Evolutionary conservation across 1,140 invertebrate species (phyloP).

Genomic region (Aricia agestis): DNA sequence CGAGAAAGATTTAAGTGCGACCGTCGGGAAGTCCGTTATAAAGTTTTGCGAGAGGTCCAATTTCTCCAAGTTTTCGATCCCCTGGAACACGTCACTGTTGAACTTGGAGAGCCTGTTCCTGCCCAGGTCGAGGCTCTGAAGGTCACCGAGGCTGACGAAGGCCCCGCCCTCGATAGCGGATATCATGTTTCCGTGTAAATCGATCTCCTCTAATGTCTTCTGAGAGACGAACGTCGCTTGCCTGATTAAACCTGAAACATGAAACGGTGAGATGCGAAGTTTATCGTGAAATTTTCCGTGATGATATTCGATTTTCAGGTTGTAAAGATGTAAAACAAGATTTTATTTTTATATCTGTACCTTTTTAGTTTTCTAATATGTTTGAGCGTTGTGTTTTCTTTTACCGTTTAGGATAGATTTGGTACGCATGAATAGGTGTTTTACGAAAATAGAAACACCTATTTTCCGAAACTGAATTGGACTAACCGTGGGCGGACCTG

Average conservation of each 20-base stretch:
- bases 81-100: conserved; percentile 89
- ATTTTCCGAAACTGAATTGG: background rate
- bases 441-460: background rate
- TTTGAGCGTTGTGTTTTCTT: too few species aligned
- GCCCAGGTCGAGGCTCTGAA: conserved; percentile 83
- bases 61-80: conserved; percentile 83
- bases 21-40: conserved; percentile 86
- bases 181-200: conserved; percentile 87
- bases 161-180: conserved; percentile 83
- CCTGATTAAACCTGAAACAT: conserved; percentile 79
- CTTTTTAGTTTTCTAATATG: too few species aligned
- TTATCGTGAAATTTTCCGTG: background rate
- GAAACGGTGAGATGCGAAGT: background rate
- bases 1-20: conserved; percentile 82
- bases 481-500: background rate
- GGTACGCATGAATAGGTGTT: background rate
- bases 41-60: conserved; percentile 92
- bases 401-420: background rate
- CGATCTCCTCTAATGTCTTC: conserved; percentile 81
- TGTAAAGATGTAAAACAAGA: too few species aligned
- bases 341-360: too few species aligned
- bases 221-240: conserved; percentile 81
- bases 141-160: conserved; percentile 80
- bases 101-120: conserved; percentile 86
- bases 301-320: background rate